Evolutionary conservation across 2,113 vertebrate species (phyloP).

Genomic region (Erpornis zantholeuca): DNA sequence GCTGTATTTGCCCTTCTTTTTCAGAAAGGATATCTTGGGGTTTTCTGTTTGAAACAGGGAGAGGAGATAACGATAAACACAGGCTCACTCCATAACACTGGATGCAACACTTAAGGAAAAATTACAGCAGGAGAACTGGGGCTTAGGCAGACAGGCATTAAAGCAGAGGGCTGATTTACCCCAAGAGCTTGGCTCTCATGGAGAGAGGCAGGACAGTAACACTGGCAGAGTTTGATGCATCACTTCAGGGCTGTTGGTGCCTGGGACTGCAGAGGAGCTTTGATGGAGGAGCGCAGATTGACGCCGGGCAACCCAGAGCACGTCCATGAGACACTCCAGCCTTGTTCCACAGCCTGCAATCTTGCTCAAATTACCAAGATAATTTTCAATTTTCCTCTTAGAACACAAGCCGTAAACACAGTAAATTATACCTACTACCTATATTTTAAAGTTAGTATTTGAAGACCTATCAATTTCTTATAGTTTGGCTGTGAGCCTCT

Average conservation of each 20-base stretch:
- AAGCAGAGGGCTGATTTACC: not conserved
- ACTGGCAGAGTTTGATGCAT: not conserved
- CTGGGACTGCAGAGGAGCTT: not conserved
- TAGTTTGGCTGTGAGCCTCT: not conserved
- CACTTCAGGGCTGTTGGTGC: not conserved
- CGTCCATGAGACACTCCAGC: rapidly evolving
- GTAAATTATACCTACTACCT: not conserved
- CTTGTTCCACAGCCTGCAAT: not conserved
- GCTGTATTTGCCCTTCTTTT: not conserved
- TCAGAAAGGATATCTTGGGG: not conserved
- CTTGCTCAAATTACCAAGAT: not conserved
- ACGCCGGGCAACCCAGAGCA: rapidly evolving
- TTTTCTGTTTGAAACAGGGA: not conserved
- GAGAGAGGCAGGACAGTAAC: not conserved
- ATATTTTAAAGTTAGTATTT: not conserved
- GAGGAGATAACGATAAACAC: not conserved
- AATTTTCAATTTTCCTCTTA: not conserved
- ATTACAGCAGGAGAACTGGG: not conserved
- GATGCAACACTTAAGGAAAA: not conserved
- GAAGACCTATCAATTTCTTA: not conserved
- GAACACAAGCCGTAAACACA: not conserved
- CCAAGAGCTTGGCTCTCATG: not conserved
- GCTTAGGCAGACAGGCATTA: not conserved
- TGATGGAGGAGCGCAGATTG: not conserved
- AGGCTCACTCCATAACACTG: not conserved